Conservation (phyloP, 30 jellyfish, hydroid and myxozoan species). For the Calvadosia cruxmelitensis region DNA sequence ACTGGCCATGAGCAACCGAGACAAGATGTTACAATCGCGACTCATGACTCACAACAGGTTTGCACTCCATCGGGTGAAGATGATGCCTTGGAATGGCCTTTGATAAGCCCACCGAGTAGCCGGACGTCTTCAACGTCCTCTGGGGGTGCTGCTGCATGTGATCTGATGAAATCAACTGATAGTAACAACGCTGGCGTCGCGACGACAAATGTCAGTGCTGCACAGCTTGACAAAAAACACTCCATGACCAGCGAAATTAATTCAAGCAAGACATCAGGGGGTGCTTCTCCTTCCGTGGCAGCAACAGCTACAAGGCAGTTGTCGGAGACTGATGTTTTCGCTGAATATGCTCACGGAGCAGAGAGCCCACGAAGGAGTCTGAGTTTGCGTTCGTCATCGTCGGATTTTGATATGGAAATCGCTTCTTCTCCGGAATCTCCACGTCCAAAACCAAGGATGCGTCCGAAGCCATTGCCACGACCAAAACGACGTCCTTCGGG, state of each 20-base stretch:
- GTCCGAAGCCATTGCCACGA: constrained; percentile 1
- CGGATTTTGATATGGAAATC: neutral
- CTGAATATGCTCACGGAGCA: neutral
- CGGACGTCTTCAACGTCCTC: neutral
- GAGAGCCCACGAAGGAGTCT: neutral
- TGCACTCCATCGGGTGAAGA: neutral
- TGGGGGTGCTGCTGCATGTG: neutral
- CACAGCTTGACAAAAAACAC: neutral
- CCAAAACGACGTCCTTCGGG: neutral
- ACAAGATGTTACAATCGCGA: neutral
- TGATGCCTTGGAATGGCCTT: neutral
- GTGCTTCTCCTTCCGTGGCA: neutral
- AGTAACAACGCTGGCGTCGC: neutral
- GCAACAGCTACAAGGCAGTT: neutral
- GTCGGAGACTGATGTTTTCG: neutral
- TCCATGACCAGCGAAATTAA: neutral
- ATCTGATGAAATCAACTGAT: neutral
- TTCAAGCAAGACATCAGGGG: neutral
- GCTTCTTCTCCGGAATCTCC: neutral
- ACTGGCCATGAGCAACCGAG: neutral
- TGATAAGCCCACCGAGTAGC: neutral
- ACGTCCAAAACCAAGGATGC: neutral
- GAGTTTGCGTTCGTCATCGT: neutral
- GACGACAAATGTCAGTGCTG: neutral
- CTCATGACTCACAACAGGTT: neutral